Conservation (phyloP, 2,888 invertebrate species). For the Cerceris rybyensis region DNA sequence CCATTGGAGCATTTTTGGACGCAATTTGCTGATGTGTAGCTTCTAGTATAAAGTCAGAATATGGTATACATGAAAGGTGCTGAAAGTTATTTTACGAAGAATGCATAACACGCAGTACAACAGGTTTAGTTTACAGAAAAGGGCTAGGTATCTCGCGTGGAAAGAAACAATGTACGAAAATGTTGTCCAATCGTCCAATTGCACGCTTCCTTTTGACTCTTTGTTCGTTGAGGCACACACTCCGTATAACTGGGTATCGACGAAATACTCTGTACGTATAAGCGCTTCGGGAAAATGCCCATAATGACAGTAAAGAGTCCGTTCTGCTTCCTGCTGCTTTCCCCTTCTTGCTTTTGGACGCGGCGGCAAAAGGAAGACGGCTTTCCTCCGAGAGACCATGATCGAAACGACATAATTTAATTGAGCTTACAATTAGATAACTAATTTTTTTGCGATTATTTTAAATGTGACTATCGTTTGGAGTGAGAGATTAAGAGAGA, state of each 20-base stretch:
- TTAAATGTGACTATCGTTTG: background rate
- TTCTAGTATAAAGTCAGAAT: no score
- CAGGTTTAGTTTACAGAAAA: background rate
- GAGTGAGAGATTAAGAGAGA: background rate
- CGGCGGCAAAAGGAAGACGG: background rate
- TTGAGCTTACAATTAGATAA: background rate
- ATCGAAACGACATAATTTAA: background rate
- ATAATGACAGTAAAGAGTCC: conserved; percentile 62
- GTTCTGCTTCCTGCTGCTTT: conserved; percentile 40
- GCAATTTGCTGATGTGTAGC: no score
- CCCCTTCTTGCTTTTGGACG: conserved; percentile 1
- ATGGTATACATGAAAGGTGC: no score
- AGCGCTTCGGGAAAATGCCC: conserved; percentile 51
- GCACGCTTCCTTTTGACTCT: conserved; percentile 4
- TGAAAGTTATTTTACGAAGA: no score
- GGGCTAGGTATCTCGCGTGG: background rate
- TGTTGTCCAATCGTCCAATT: background rate
- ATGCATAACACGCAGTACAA: background rate
- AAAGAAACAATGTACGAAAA: conserved; percentile 1
- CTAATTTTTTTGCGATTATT: background rate
- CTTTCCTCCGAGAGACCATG: background rate
- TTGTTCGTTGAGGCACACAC: conserved; percentile 18
- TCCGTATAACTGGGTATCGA: conserved; percentile 55
- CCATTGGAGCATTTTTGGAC: no score
- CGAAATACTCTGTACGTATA: conserved; percentile 66